A percentile compares a stretch with the other conserved stretches of the same genome.
Evolutionary conservation across 2,797 vertebrate species (phyloP).

Genomic region (Paramormyrops hopkinsi): DNA sequence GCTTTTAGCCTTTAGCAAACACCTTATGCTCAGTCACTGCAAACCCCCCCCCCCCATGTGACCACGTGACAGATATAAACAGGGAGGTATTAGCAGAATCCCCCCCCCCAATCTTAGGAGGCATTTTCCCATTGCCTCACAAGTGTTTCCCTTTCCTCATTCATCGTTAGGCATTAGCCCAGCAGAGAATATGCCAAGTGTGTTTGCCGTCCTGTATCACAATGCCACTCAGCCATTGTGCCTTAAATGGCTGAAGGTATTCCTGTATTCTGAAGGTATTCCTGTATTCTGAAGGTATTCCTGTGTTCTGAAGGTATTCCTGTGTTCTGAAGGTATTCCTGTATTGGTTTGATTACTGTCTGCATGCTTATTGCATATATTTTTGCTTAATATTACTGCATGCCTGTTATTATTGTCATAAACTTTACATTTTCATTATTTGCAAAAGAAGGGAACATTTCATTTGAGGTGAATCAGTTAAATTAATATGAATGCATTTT

Average conservation of each 20-base stretch:
- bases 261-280: not conserved
- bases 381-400: not conserved
- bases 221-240: not conserved
- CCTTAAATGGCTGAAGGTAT: not conserved
- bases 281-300: no score
- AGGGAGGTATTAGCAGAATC: constrained; percentile 25
- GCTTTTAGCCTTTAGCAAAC: constrained; percentile 10
- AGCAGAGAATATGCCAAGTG: not conserved
- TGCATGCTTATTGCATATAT: not conserved
- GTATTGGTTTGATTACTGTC: not conserved
- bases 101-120: constrained; percentile 12
- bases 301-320: no score
- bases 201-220: not conserved
- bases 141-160: not conserved
- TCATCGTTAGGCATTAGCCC: constrained; percentile 15
- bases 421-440: not conserved
- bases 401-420: not conserved
- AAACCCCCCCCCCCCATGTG: not conserved
- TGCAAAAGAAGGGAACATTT: not conserved
- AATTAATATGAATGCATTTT: not conserved
- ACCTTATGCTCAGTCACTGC: not conserved
- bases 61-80: constrained; percentile 24
- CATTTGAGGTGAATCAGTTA: not conserved
- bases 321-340: not conserved
- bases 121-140: constrained; percentile 21